Conservation (phyloP, 2,113 vertebrate species). For the Catharus bicknelli region DNA sequence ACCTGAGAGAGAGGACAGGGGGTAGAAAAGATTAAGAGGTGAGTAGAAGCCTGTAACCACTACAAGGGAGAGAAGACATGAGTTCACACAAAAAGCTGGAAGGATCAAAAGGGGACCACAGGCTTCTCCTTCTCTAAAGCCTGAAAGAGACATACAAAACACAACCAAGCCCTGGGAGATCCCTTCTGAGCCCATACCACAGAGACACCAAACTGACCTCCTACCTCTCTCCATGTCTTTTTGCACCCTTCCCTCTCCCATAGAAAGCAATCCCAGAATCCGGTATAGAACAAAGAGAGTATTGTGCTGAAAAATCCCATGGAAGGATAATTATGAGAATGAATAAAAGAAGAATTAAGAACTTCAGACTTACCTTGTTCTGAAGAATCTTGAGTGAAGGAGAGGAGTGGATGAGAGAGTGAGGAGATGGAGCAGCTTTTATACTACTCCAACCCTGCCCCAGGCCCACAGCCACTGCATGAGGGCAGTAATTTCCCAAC, state of each 20-base stretch:
- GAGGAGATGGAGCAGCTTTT: background rate
- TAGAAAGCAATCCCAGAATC: background rate
- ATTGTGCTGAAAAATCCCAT: background rate
- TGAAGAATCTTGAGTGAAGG: background rate
- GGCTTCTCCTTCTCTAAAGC: background rate
- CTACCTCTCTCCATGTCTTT: background rate
- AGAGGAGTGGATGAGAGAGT: background rate
- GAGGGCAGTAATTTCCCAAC: background rate
- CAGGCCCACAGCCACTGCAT: background rate
- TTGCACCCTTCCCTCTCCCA: background rate
- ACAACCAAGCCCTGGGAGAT: accelerated
- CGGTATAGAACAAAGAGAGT: background rate
- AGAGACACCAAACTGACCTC: background rate
- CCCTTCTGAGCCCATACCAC: background rate
- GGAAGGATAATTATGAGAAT: background rate
- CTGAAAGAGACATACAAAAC: background rate
- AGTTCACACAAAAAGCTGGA: background rate
- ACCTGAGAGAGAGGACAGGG: accelerated
- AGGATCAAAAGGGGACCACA: background rate
- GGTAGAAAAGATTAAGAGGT: background rate
- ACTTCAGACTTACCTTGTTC: background rate
- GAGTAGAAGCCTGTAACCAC: background rate
- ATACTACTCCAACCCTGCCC: background rate
- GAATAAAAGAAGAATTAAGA: background rate
- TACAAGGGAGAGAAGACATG: background rate